These are phyloP conservation scores for Trialeurodes vaporariorum DNA, from an alignment of 1,140 invertebrate species.

Conservation along the genomic window DNA sequence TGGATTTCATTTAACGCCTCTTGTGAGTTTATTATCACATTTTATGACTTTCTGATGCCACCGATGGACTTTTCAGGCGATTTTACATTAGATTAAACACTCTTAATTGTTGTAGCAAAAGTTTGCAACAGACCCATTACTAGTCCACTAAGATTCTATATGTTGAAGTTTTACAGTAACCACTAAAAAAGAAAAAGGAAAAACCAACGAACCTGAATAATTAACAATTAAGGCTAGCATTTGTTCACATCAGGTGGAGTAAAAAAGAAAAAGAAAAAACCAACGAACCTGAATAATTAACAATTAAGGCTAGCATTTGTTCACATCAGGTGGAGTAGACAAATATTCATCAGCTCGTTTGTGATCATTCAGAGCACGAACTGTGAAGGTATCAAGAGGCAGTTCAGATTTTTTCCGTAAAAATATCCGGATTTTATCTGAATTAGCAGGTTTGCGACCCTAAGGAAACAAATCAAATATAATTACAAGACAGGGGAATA, in stretches of 20 bases:
- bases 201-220: constrained; percentile 14
- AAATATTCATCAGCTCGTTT: constrained; percentile 82
- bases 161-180: too few relatives aligned
- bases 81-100: too few relatives aligned
- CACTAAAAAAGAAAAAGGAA: too few relatives aligned
- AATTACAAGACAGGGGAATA: too few relatives aligned
- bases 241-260: constrained; percentile 73
- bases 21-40: too few relatives aligned
- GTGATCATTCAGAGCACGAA: constrained; percentile 81
- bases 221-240: constrained; percentile 44
- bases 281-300: constrained; percentile 13
- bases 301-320: constrained; percentile 54
- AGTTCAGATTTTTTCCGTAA: constrained; percentile 82
- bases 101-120: too few relatives aligned
- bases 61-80: too few relatives aligned
- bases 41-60: too few relatives aligned
- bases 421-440: constrained; percentile 1
- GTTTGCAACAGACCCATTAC: too few relatives aligned
- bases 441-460: not conserved
- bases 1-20: too few relatives aligned
- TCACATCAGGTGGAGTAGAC: constrained; percentile 66
- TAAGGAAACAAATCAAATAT: not conserved
- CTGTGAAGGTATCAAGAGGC: constrained; percentile 79
- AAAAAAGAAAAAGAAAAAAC: too few relatives aligned
- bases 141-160: too few relatives aligned